Evolutionary conservation across 2,888 invertebrate species (phyloP), one percentile per base, ranked within the genome.

Genomic region (Agrochola lychnidis): DNA sequence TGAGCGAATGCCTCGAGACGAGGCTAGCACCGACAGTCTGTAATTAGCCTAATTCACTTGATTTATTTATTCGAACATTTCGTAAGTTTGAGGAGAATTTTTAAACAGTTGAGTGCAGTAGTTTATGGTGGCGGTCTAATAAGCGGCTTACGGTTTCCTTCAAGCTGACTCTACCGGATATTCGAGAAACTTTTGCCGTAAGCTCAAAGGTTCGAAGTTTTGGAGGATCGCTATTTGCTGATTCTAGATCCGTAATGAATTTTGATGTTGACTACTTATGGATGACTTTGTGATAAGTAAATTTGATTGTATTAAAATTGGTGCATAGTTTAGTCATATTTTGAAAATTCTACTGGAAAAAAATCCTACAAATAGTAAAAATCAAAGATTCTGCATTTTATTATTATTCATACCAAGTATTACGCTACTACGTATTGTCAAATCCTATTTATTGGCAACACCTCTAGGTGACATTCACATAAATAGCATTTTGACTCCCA

Each of bases 21-120:
- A 83, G 85, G 81, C 85, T 85, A 87, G 45, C 80, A 63, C 73
- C 66, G 78, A 82, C 77, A 79, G 76, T 76, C 73, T 80, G 72
- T 84, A 90, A 88, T 85, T 83, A 86, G 77, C 85, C 80, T 82
- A 81, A 82, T 83, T 87, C 79, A 56, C 71, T 70, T 77, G 70
- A 79, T 75, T 76, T 80, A 79, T 79, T 73, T 61, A 70, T 78
- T 66, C 4, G 42, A 69, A 71, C 69, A 66, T 63, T 59, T 70
- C 57, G 25, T 53, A 57, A 73, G 22, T 70, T 62, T 12, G 14
- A 70, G 51, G 53, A 63, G 30, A 69, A 64, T 59, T 70, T 69
- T 69, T 48, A 68, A 77, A 59, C 57, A 77, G 66, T 81, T n/a
- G 42, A 77, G 59, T 84, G 71, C 70, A 70, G 57, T 66, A 66